phyloP scores from a whole-genome alignment of 2,888 invertebrate species.

The Drosophila prolongata region DNA sequence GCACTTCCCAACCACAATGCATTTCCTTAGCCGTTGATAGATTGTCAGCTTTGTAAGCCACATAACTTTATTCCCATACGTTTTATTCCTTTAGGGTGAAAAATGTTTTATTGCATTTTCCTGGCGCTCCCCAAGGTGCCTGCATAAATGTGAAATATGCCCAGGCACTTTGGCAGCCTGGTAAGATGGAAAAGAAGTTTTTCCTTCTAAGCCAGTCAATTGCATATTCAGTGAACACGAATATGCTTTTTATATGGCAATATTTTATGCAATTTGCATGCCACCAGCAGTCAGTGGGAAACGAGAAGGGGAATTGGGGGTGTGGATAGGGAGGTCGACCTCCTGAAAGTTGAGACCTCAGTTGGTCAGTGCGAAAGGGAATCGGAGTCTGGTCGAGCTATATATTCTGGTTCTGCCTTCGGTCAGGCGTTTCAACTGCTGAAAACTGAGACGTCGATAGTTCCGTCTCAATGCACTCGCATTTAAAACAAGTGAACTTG shows the following conservation, averaged over 20 bases:
- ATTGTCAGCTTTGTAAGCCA: constrained; percentile 8
- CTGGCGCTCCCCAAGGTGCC: constrained; percentile 26
- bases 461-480: constrained; percentile 64
- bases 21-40: constrained; percentile 20
- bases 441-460: constrained; percentile 67
- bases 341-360: constrained; percentile 62
- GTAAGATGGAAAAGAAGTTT: constrained; percentile 16
- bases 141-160: constrained; percentile 47
- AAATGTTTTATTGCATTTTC: constrained; percentile 36
- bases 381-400: constrained; percentile 13
- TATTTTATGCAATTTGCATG: constrained; percentile 79
- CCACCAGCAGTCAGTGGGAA: constrained; percentile 40
- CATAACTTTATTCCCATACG: constrained; percentile 4
- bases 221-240: constrained; percentile 76
- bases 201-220: constrained; percentile 47
- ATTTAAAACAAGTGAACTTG: constrained; percentile 50
- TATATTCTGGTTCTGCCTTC: constrained; percentile 16
- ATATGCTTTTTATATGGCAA: constrained; percentile 70
- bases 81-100: constrained; percentile 3
- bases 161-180: constrained; percentile 29
- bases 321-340: constrained; percentile 2
- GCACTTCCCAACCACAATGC: neutral
- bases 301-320: too few relatives aligned
- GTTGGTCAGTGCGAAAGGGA: constrained; percentile 53
- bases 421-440: constrained; percentile 38